Percentiles rank a stretch among this genome's conserved stretches.
Evolutionary conservation across 2,113 vertebrate genomes (phyloP).

Genomic region (Syngnathus floridae): DNA sequence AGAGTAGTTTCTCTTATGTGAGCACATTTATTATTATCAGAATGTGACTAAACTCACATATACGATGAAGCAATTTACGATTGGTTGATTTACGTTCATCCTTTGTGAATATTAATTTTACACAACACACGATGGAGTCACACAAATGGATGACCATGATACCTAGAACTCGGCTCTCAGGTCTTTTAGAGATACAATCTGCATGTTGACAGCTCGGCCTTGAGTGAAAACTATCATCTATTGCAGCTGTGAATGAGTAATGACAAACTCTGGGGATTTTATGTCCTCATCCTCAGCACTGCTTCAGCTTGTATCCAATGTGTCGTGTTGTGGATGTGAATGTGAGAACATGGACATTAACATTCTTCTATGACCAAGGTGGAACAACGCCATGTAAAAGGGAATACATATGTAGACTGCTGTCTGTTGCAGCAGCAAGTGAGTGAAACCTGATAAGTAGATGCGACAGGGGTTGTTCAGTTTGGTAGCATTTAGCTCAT

Average conservation of each 20-base stretch:
- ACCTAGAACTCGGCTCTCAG: slow-evolving; percentile 17
- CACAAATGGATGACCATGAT: too few species aligned
- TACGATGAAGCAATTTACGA: too few species aligned
- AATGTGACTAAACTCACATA: too few species aligned
- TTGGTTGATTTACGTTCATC: neutral
- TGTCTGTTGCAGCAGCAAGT: neutral
- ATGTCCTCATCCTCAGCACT: neutral
- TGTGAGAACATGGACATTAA: slow-evolving; percentile 23
- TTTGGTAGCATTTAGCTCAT: neutral
- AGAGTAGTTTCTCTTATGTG: neutral
- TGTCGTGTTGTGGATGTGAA: neutral
- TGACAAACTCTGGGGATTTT: neutral
- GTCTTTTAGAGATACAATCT: slow-evolving; percentile 38
- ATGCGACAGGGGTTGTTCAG: neutral
- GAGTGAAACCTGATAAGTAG: slow-evolving; percentile 8
- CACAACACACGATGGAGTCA: too few species aligned
- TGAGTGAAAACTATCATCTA: slow-evolving; percentile 13
- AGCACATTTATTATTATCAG: neutral
- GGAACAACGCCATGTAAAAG: slow-evolving; percentile 31
- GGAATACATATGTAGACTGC: slow-evolving; percentile 7
- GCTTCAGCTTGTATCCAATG: neutral
- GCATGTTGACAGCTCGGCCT: slow-evolving; percentile 31
- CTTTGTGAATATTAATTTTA: neutral
- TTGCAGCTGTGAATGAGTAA: neutral
- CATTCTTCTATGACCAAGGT: slow-evolving; percentile 10